Conservation (phyloP, 2,113 vertebrate species). For the Prietella phreatophila region DNA sequence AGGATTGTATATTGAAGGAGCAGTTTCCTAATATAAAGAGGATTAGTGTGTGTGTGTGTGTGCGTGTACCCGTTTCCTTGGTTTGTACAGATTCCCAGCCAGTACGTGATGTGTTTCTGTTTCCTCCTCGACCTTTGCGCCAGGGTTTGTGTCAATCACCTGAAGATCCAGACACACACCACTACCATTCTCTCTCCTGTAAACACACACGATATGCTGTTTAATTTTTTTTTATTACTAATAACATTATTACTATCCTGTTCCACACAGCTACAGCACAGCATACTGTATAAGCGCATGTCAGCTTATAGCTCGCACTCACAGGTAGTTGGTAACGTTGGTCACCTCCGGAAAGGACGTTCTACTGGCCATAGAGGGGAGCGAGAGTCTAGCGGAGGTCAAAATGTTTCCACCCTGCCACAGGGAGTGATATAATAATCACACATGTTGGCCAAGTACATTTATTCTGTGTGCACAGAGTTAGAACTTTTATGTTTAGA, state of each 20-base stretch:
- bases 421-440: not conserved
- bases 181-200: constrained; percentile 90
- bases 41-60: not conserved
- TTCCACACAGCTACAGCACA: not conserved
- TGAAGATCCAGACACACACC: constrained; percentile 93
- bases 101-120: constrained; percentile 89
- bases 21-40: not conserved
- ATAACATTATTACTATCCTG: not conserved
- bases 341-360: constrained; percentile 88
- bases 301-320: constrained; percentile 63
- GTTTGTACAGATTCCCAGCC: constrained; percentile 91
- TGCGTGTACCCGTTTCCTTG: constrained; percentile 78
- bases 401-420: constrained; percentile 86
- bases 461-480: not conserved
- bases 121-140: constrained; percentile 88
- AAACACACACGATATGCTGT: not conserved
- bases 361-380: constrained; percentile 92
- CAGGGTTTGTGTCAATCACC: constrained; percentile 88
- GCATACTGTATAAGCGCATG: not conserved
- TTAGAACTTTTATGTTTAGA: not conserved
- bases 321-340: constrained; percentile 93
- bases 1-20: not conserved
- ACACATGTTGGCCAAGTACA: not conserved
- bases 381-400: constrained; percentile 82
- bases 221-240: not conserved